These are phyloP conservation scores for Ophioderma brevispina DNA, from an alignment of 35 echinoderm and acorn worm species.

Conservation along the genomic window DNA sequence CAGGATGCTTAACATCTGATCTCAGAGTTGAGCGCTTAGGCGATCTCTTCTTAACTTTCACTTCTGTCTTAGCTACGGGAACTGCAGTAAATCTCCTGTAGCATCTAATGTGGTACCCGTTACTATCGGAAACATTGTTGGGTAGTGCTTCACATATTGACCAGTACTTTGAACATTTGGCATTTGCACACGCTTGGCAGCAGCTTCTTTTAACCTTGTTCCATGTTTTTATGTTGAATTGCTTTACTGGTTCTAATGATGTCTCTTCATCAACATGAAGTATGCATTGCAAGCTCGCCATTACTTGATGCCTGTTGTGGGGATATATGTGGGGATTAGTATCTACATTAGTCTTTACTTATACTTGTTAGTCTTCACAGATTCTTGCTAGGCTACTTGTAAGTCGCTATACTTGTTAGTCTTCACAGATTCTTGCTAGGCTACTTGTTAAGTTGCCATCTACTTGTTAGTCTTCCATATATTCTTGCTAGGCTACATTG, in stretches of 20 bases:
- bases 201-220: background rate
- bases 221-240: background rate
- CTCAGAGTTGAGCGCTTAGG: background rate
- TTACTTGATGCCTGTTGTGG: background rate
- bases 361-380: too few species aligned
- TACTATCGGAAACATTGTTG: background rate
- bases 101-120: background rate
- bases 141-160: background rate
- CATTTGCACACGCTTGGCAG: background rate
- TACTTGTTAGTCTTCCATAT: too few species aligned
- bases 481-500: too few species aligned
- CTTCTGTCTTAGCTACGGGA: background rate
- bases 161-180: background rate
- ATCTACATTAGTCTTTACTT: too few species aligned
- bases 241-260: background rate
- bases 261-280: background rate
- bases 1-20: conserved; percentile 8
- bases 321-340: too few species aligned
- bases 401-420: too few species aligned
- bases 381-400: too few species aligned
- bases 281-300: background rate
- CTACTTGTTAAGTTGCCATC: too few species aligned
- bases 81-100: conserved; percentile 5
- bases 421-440: too few species aligned
- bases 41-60: background rate